Base-by-base conservation (phyloP, 2,113 vertebrate genomes). In the Stomatorhinus ivindoensis region DNA sequence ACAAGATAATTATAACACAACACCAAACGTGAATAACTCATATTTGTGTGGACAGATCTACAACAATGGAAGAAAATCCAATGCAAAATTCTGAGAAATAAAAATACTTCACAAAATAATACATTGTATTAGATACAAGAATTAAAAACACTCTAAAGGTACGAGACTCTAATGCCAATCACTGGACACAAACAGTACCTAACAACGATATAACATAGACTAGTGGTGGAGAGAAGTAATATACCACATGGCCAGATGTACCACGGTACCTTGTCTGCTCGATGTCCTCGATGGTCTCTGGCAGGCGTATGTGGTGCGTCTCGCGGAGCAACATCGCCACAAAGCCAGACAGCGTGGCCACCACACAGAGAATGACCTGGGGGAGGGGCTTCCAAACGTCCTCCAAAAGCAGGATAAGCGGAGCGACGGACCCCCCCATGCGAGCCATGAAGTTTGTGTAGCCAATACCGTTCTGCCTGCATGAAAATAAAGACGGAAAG, bases 401-500 rank as follows among this genome's bases (percentile, higher is more conserved):
- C 1, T 97, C 97, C 93, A 97, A 90, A 55, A 97, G 93, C 89
- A 93, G 90, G 24, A 95, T 90, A 88, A 98, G 91, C 0, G 97
- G 97, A 9, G 96, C 96, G 61, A 97, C 88, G 85, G 97, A 96
- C 1, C 95, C 96, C 0, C 96, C 97, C 48, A 98, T 92, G 0
- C 96, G 94, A 19, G 95, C 96, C 80, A 97, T 5, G 73, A 97
- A 96, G 3, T 95, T 92, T 1, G 94, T 92, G 89, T 95, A 95
- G 44, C 97, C 97, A 39, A 97, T 15, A 13, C 97, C 97, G 0
- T 96, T 97, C 92, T 98, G 97, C 90, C 97, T 98, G 94, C 50
- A 90, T 90, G 85, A 89, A 9, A 46, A 88, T 90, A 46, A 3
- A 35, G 24, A 11, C 31, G 48, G 17, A 10, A 86, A 53, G 0